Evolutionary conservation across 2,113 vertebrate genomes (phyloP).

Genomic region (Arvicanthis niloticus): DNA sequence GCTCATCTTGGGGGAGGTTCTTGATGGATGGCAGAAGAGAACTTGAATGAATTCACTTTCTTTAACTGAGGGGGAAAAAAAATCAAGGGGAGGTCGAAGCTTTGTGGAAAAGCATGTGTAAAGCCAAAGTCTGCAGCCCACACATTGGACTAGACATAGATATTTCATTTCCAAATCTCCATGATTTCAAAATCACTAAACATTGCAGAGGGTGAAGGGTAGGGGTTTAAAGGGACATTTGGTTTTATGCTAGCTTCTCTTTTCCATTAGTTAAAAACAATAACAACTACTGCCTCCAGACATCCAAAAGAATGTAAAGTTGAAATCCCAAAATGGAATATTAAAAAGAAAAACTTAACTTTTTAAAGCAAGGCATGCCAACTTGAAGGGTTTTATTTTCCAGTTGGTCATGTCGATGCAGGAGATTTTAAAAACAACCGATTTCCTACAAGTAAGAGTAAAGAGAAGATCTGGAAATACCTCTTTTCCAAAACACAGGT

Average conservation of each 20-base stretch:
- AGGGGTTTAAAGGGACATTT: not conserved
- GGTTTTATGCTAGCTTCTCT: slow-evolving; percentile 43
- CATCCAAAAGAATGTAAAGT: slow-evolving; percentile 26
- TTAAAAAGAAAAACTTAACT: slow-evolving; percentile 43
- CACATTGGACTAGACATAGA: not conserved
- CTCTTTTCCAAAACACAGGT: slow-evolving; percentile 49
- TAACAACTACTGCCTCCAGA: not conserved
- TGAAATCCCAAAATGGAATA: slow-evolving; percentile 39
- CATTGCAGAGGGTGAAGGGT: not conserved
- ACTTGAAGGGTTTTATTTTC: not conserved
- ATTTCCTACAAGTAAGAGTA: not conserved
- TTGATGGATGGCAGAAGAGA: slow-evolving; percentile 49
- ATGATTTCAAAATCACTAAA: slow-evolving; percentile 43
- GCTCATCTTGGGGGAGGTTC: not conserved
- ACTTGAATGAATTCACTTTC: slow-evolving; percentile 63
- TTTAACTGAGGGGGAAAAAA: slow-evolving; percentile 35
- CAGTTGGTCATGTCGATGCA: slow-evolving; percentile 36
- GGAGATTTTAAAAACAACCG: slow-evolving; percentile 50
- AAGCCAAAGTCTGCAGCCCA: slow-evolving; percentile 53
- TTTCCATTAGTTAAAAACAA: slow-evolving; percentile 8
- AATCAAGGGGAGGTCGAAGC: slow-evolving; percentile 14
- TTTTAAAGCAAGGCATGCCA: not conserved
- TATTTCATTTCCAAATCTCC: slow-evolving; percentile 47
- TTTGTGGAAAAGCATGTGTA: slow-evolving; percentile 56
- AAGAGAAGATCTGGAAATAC: slow-evolving; percentile 62